Evolutionary conservation across 2,888 invertebrate genomes (phyloP), one percentile per base, ranked within the genome.

Genomic region (Dasysyrphus tricinctus): DNA sequence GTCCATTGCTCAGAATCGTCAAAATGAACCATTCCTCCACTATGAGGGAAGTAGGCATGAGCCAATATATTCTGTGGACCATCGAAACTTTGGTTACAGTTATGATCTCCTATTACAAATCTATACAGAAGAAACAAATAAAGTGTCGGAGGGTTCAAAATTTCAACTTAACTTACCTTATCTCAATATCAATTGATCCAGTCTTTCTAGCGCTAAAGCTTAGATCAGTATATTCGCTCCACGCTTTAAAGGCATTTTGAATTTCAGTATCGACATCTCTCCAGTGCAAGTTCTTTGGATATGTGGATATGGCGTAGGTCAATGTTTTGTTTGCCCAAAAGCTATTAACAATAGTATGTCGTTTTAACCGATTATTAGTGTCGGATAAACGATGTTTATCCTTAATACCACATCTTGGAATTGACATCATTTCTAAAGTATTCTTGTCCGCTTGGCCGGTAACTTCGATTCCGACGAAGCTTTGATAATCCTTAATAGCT

Each of bases 1-100:
- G 97, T 96, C 99, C 99, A 99, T 88, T 95, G 94, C 93, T 99
- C 99, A 37, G 97, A 95, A 89, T 98, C 98, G 91, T 99, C 99
- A 91, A 99, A 99, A 93, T 99, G 99, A 47, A 98, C 98, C 92
- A 1, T 24, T 2, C 98, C 98, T 14, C 99, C 99, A 34, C 99
- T 99, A 91, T 97, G 95, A 0, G 98, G 98, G 93, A 98, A 98
- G 92, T 97, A 98, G 57, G 98, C 98, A 91, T 98, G 98, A 14
- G 98, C 98, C 86, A 98, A 94, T 80, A 98, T 98, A 88, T 97
- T 97, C 72, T 98, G 98, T 57, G 97, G 96, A 39, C 98, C 98
- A 92, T 98, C 98, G 90, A 98, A 98, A 9, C 98, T 97, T 93
- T 98, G 98, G 2, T 98, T 98, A 92, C 24, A 24, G 24, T 98